Conservation (phyloP, 2,113 vertebrate genomes). For the Indicator indicator region DNA sequence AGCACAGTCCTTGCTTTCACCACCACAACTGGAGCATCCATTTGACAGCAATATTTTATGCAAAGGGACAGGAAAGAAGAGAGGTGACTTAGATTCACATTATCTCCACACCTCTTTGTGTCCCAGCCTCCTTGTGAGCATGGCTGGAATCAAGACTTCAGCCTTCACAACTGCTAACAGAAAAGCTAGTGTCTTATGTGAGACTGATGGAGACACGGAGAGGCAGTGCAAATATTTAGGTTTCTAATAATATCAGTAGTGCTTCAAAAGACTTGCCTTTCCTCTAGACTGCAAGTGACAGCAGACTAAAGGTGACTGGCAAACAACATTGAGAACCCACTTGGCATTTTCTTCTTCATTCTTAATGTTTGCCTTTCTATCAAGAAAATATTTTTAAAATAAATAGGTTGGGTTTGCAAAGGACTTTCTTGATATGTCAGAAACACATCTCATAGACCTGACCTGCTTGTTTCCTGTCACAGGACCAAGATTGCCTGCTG, state of each 20-base stretch:
- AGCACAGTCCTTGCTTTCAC: not conserved
- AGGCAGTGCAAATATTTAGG: slow-evolving; percentile 55
- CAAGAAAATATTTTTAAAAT: not conserved
- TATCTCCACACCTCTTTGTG: not conserved
- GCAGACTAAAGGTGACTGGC: not conserved
- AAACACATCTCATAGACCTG: not conserved
- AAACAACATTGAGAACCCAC: slow-evolving; percentile 3
- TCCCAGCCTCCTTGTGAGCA: not conserved
- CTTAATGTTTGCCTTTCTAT: slow-evolving; percentile 26
- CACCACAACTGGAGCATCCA: not conserved
- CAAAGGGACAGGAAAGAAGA: not conserved
- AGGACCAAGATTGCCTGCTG: not conserved
- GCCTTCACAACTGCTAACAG: not conserved
- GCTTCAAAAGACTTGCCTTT: not conserved
- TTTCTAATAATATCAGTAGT: not conserved
- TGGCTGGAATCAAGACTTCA: not conserved
- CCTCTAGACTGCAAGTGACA: not conserved
- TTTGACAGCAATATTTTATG: not conserved
- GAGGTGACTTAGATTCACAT: not conserved
- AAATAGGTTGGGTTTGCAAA: not conserved
- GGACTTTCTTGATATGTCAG: not conserved
- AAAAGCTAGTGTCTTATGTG: not conserved
- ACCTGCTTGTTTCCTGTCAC: not conserved
- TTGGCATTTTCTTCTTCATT: slow-evolving; percentile 30
- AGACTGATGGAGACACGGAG: not conserved